These are phyloP conservation scores for Caradrina clavipalpis DNA, from an alignment of 2,888 invertebrate species.

Conservation along the genomic window DNA sequence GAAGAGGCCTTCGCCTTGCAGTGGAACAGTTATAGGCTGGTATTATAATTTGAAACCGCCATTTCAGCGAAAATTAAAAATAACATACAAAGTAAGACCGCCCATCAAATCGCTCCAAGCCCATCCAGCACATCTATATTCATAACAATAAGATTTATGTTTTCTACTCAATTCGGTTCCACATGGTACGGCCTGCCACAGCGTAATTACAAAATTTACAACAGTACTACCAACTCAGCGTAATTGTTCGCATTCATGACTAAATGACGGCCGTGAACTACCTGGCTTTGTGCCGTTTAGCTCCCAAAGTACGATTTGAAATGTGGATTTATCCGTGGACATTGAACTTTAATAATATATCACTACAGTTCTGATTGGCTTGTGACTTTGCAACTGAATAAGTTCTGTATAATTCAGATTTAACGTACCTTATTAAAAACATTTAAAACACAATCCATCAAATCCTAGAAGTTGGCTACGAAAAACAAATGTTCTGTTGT, in stretches of 20 bases:
- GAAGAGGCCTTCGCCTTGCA: too few species aligned
- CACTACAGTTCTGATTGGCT: too few species aligned
- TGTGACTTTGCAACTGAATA: too few species aligned
- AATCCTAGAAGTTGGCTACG: too few species aligned
- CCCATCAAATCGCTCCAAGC: background rate
- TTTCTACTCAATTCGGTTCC: conserved; percentile 44
- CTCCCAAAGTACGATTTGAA: conserved; percentile 18
- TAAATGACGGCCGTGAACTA: conserved; percentile 50
- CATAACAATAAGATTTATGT: conserved; percentile 62
- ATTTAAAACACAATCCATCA: too few species aligned
- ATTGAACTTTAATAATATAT: conserved; percentile 1
- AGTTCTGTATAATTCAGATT: too few species aligned
- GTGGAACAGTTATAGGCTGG: too few species aligned
- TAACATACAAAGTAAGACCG: too few species aligned
- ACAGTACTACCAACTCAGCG: conserved; percentile 42
- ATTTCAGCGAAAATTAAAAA: too few species aligned
- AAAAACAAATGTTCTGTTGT: too few species aligned
- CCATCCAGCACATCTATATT: conserved; percentile 50
- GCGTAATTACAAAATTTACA: conserved; percentile 63
- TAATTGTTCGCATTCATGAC: conserved; percentile 58
- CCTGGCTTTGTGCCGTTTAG: conserved; percentile 12
- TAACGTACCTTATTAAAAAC: too few species aligned
- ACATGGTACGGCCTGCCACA: conserved; percentile 64
- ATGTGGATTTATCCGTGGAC: conserved; percentile 3
- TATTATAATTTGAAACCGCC: too few species aligned